Base-by-base conservation (phyloP, 2,888 invertebrate species). In the Melangyna quadrimaculata region DNA sequence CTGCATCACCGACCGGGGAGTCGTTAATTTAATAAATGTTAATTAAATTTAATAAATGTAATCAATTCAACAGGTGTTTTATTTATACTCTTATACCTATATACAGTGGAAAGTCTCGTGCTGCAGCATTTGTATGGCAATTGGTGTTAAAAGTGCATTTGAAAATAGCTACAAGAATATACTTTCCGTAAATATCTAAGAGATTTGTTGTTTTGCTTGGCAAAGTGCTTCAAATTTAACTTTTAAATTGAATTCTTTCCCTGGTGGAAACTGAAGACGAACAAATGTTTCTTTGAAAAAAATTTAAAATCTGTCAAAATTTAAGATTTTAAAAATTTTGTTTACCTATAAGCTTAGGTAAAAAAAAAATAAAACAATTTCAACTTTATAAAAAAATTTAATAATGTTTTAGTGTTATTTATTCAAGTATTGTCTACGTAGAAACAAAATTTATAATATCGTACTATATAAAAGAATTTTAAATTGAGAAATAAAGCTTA, bases 11-110 rank as follows among this genome's bases (percentile, higher is more conserved):
- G 65, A 27, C 14, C 65, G 65, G 45, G 57, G 45, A 57, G 75
- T 67, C 57, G 17, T 57, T 22, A 14, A 48, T 67, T n/a, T n/a
- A n/a, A n/a, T n/a, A n/a, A n/a, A n/a, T n/a, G n/a, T n/a, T n/a
- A n/a, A n/a, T n/a, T n/a, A n/a, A n/a, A n/a, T n/a, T n/a, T n/a
- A n/a, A 75, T 75, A 17, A 65, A 75, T 79, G 79, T 59, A 59
- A 45, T 45, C 29, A 55, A 67, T 61, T 72, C 75, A 79, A 84
- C 84, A 84, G 84, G 84, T 84, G 84, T 43, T 71, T 84, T 84
- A 78, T 78, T 83, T 78, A 65, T 81, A 75, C 57, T 45, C 65
- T 29, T 10, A 14, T 10, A 27, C 40, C n/a, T n/a, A n/a, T n/a
- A n/a, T n/a, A n/a, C 35, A 32, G 65, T 57, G 14, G 12, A 29